These are phyloP conservation scores for Chloroceryle amazona DNA, from an alignment of 2,797 vertebrate genomes.

Conservation along the genomic window DNA sequence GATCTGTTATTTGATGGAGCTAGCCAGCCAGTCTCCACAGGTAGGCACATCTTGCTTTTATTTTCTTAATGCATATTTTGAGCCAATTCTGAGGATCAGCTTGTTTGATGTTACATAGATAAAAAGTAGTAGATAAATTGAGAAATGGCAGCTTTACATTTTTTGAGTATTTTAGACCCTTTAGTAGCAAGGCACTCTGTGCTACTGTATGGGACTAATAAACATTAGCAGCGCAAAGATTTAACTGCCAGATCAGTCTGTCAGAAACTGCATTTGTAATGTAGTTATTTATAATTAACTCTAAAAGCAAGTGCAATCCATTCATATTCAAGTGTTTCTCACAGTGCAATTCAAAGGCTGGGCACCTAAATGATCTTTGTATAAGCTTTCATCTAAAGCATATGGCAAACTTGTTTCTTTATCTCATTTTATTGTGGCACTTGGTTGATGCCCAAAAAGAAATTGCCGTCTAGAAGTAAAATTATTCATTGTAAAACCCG, in stretches of 20 bases:
- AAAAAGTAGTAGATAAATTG: not conserved
- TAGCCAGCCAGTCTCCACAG: conserved; percentile 82
- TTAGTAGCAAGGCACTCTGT: not conserved
- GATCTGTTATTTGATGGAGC: conserved; percentile 91
- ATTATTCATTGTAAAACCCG: not conserved
- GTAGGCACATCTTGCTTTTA: conserved; percentile 69
- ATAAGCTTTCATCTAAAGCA: not conserved
- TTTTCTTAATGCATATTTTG: not conserved
- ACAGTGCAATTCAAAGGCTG: not conserved
- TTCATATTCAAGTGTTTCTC: conserved; percentile 2
- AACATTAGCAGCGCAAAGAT: not conserved
- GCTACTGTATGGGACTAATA: conserved; percentile 14
- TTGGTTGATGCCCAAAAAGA: not conserved
- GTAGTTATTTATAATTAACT: conserved; percentile 67
- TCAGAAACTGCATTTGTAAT: conserved; percentile 32
- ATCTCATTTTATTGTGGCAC: not conserved
- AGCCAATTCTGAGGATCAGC: not conserved
- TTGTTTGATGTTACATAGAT: not conserved
- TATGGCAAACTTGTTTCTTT: not conserved
- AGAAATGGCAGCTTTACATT: not conserved
- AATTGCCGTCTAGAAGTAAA: not conserved
- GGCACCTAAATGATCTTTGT: not conserved
- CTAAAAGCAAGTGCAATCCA: conserved; percentile 39
- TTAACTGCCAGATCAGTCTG: conserved; percentile 16
- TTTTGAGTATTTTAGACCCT: not conserved